Evolutionary conservation across 2,797 vertebrate species (phyloP).

Genomic region (Rhabdophis nuchalis): DNA sequence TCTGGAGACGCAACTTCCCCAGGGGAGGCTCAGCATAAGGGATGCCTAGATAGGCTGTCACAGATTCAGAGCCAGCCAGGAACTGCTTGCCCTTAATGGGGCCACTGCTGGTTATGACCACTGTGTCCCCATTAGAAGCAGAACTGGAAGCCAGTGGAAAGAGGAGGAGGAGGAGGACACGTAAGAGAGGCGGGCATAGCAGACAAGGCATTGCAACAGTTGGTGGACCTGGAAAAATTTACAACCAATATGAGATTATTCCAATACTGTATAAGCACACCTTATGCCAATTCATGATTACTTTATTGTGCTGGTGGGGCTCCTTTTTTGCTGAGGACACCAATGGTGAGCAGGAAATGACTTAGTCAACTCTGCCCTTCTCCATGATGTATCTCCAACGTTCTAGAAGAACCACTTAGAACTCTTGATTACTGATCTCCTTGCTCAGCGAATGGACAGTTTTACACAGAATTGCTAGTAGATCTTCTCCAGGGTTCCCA

Average conservation of each 20-base stretch:
- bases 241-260: not conserved
- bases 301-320: not conserved
- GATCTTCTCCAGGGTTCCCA: not conserved
- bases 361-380: not conserved
- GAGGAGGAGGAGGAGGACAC: too few species aligned
- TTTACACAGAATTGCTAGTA: not conserved
- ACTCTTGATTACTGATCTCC: too few species aligned
- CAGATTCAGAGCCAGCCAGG: not conserved
- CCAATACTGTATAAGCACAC: not conserved
- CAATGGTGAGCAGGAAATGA: not conserved
- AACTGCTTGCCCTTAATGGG: not conserved
- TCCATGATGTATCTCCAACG: not conserved
- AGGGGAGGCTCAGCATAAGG: constrained; percentile 22
- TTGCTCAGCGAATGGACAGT: not conserved
- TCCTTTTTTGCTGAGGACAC: not conserved
- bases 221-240: not conserved
- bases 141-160: too few species aligned
- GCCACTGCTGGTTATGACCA: too few species aligned
- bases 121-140: too few species aligned
- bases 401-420: not conserved
- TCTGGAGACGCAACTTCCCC: constrained; percentile 59
- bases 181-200: not conserved
- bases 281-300: not conserved
- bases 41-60: too few species aligned
- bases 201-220: constrained; percentile 34